Percentiles rank a stretch among this genome's conserved stretches.
These are phyloP conservation scores for Saguinus midas DNA, from an alignment of 2,113 vertebrate species.

Conservation along the genomic window DNA sequence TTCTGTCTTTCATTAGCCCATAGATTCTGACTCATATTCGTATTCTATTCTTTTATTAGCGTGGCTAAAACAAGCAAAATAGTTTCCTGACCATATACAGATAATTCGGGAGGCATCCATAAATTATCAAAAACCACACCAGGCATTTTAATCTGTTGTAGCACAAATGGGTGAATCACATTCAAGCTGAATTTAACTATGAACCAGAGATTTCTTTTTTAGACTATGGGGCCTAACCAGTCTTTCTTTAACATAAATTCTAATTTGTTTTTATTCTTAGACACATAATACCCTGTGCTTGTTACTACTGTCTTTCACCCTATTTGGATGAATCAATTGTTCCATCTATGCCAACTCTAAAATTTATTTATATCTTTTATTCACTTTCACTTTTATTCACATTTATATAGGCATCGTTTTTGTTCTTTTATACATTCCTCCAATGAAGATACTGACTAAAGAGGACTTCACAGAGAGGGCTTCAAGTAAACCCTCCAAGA, in stretches of 20 bases:
- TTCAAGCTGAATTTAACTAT: constrained; percentile 13
- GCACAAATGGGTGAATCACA: not conserved
- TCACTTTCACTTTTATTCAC: not conserved
- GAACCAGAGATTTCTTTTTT: not conserved
- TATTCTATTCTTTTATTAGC: constrained; percentile 14
- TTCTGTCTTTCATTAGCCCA: not conserved
- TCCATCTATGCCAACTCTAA: constrained; percentile 3
- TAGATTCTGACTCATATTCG: not conserved
- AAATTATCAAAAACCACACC: not conserved
- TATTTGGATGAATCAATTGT: constrained; percentile 23
- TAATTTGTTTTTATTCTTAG: constrained; percentile 41
- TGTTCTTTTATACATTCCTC: not conserved
- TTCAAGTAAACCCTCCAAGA: not conserved
- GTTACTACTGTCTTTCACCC: not conserved
- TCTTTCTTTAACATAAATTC: constrained; percentile 29
- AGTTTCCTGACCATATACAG: not conserved
- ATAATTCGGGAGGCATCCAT: constrained; percentile 3
- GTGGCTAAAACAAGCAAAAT: constrained; percentile 8
- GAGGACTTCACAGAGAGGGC: not conserved
- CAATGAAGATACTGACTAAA: not conserved
- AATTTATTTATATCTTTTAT: constrained; percentile 20
- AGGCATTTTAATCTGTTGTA: not conserved
- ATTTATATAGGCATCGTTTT: constrained; percentile 11
- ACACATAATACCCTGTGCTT: not conserved
- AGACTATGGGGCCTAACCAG: not conserved